Evolutionary conservation across 2,113 vertebrate species (phyloP), one percentile per base, ranked within the genome.

Genomic region (Calcarius ornatus): DNA sequence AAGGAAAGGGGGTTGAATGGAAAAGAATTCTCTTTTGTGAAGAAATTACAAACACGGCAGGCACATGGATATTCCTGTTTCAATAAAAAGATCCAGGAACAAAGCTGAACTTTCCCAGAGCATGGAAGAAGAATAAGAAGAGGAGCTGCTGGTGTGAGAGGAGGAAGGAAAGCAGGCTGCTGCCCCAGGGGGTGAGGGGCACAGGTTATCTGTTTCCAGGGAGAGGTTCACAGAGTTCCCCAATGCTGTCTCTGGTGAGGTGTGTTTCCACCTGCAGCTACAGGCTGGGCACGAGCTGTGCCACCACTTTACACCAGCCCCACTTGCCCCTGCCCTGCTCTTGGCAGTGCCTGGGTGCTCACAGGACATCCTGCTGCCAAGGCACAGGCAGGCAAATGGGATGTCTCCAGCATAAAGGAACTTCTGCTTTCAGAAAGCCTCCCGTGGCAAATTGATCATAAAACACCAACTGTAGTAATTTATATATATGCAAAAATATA

Each of bases 1-100:
- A 72, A 88, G 27, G 35, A 60, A 83, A 21, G 19, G n/a, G 28
- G 9, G 22, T 20, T 78, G 43, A 92, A 92, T 63, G 66, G 42
- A 81, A 93, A 76, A 92, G 25, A 83, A 56, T 72, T 45, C 4
- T 63, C 69, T 90, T 88, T 92, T 85, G 70, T 91, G 66, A 95
- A 80, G 72, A 85, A 48, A 90, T 97, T 96, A 79, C 93, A 96
- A 96, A 94, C 93, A 97, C 42, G 43, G 66, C 57, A 96, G 45
- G 31, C 75, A 76, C 15, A 3, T 10, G 15, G 81, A 56, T 93
- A 89, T 47, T 79, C 54, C 68, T 92, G 53, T 88, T 95, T 89
- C 78, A 87, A 84, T 7, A 84, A 85, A 90, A 69, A 42, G 12
- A 78, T 7, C 22, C 22, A 60, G 53, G 50, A 88, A 80, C n/a